phyloP scores from a whole-genome alignment of 2,888 invertebrate species.

The Elgonia sp. region DNA sequence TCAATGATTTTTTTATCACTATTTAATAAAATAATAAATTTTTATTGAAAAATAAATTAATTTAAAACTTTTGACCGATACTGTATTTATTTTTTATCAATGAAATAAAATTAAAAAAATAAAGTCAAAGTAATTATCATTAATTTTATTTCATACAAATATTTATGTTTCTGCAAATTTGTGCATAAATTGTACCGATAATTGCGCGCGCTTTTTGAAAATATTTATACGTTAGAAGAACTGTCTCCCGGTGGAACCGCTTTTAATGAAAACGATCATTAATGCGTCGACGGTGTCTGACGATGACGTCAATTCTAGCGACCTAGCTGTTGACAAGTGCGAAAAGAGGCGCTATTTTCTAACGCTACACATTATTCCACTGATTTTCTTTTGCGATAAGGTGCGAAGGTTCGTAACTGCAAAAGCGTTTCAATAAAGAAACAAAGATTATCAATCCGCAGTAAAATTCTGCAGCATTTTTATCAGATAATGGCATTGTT shows the following conservation, averaged over 20 bases:
- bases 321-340: constrained; percentile 74
- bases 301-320: constrained; percentile 78
- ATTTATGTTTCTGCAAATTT: constrained; percentile 20
- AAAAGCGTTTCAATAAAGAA: constrained; percentile 51
- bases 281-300: constrained; percentile 74
- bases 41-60: too few relatives aligned
- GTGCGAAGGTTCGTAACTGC: constrained; percentile 37
- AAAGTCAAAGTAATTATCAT: constrained; percentile 2
- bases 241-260: constrained; percentile 45
- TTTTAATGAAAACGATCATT: constrained; percentile 79
- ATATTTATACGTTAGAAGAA: constrained; percentile 41
- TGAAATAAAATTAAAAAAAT: not conserved
- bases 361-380: constrained; percentile 63
- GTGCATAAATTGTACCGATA: constrained; percentile 5
- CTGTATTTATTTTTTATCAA: not conserved
- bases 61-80: too few relatives aligned
- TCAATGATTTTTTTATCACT: too few relatives aligned
- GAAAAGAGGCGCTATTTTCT: constrained; percentile 73
- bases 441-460: constrained; percentile 58
- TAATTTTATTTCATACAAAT: constrained; percentile 20
- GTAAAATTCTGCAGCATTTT: constrained; percentile 54
- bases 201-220: constrained; percentile 38
- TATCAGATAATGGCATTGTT: constrained; percentile 63
- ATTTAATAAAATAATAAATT: too few relatives aligned
- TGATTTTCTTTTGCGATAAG: constrained; percentile 69